Conservation (phyloP, 2,113 vertebrate species). For the Ranitomeya imitator region DNA sequence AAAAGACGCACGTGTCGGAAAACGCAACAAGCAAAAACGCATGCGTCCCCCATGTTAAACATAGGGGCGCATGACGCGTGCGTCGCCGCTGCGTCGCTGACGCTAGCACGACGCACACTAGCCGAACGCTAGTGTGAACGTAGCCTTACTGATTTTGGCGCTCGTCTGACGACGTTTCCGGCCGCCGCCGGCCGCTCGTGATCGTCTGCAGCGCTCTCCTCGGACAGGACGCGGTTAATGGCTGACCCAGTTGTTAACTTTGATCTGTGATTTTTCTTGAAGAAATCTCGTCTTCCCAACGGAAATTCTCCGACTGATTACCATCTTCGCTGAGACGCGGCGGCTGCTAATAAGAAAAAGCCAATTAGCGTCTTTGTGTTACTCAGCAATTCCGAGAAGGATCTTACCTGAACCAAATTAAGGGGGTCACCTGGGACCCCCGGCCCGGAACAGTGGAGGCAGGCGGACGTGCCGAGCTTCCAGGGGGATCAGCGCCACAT, state of each 20-base stretch:
- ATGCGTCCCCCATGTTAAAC: too few relatives aligned
- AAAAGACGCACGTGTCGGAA: too few relatives aligned
- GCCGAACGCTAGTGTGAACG: too few relatives aligned
- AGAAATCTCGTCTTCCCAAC: slow-evolving; percentile 50
- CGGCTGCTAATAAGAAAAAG: slow-evolving; percentile 67
- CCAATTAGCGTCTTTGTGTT: slow-evolving; percentile 67
- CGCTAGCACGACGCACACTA: too few relatives aligned
- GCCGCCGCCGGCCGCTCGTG: neutral
- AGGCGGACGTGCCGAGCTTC: slow-evolving; percentile 19
- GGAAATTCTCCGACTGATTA: slow-evolving; percentile 66
- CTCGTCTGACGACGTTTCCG: too few relatives aligned
- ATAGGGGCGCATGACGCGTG: too few relatives aligned
- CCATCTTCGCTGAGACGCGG: slow-evolving; percentile 60
- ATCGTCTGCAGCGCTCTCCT: neutral
- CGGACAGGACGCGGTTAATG: slow-evolving; percentile 58
- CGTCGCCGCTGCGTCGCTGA: too few relatives aligned
- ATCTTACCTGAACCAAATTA: slow-evolving; percentile 55
- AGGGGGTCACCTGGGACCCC: slow-evolving; percentile 58
- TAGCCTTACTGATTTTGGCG: neutral
- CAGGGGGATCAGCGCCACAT: neutral
- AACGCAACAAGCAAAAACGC: too few relatives aligned
- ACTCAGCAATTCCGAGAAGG: slow-evolving; percentile 66
- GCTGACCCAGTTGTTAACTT: slow-evolving; percentile 61
- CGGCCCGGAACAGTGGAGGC: slow-evolving; percentile 46
- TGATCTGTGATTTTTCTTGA: slow-evolving; percentile 46